phyloP scores from a whole-genome alignment of 2,113 vertebrate genomes.

The Platanista minor region DNA sequence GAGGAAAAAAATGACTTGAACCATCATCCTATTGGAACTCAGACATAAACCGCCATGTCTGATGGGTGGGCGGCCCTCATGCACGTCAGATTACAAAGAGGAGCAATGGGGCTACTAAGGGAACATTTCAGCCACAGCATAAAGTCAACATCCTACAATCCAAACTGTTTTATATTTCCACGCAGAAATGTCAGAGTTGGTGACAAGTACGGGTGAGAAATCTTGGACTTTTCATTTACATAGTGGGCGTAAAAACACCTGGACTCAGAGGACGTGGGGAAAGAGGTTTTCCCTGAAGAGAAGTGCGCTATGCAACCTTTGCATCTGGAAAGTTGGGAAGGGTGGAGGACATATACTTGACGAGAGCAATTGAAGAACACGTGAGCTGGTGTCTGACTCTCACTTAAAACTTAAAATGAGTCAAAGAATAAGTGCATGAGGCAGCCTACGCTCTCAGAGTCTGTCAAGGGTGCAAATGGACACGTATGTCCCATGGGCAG shows the following conservation, averaged over 20 bases:
- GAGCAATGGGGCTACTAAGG: neutral
- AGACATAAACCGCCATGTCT: neutral
- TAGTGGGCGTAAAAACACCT: neutral
- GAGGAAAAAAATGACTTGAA: neutral
- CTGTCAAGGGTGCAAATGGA: neutral
- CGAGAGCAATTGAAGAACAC: neutral
- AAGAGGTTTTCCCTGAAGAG: neutral
- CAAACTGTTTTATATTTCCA: neutral
- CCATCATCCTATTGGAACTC: neutral
- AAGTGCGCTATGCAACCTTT: neutral
- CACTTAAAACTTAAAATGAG: slow-evolving; percentile 20
- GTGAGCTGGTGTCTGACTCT: neutral
- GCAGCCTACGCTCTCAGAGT: neutral
- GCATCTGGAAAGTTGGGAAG: neutral
- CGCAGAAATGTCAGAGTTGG: neutral
- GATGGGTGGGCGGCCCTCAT: neutral
- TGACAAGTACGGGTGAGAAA: neutral
- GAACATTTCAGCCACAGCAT: neutral
- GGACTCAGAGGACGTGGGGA: neutral
- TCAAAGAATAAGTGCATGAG: neutral
- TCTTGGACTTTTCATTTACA: neutral
- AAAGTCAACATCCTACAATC: neutral
- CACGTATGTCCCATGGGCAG: neutral
- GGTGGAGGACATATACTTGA: neutral
- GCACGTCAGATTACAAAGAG: neutral